Evolutionary conservation across 2,113 vertebrate genomes (phyloP).

Genomic region (Platycercus adscitus): DNA sequence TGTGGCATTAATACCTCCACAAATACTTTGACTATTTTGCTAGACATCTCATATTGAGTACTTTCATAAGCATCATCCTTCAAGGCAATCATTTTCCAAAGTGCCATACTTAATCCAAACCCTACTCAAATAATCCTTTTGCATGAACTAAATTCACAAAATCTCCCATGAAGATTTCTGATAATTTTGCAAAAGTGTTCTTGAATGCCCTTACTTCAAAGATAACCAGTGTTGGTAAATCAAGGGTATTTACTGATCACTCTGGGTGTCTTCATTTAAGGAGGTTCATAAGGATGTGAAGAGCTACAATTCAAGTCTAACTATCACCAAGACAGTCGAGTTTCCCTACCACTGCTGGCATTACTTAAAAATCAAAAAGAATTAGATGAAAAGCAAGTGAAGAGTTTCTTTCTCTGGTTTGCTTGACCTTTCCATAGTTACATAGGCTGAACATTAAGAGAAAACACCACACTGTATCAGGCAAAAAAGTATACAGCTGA

Average conservation of each 20-base stretch:
- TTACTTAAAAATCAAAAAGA: neutral
- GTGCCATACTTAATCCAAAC: neutral
- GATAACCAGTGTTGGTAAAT: too few relatives aligned
- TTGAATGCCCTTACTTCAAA: fast-evolving
- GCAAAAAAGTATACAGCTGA: neutral
- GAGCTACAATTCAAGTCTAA: neutral
- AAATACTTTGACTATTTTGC: neutral
- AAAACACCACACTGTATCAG: neutral
- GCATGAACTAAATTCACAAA: neutral
- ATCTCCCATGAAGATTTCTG: neutral
- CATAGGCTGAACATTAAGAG: neutral
- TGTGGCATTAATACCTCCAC: neutral
- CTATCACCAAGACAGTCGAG: neutral
- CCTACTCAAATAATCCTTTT: neutral
- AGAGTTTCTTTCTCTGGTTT: neutral
- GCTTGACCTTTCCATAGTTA: conserved; percentile 9
- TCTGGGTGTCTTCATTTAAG: neutral
- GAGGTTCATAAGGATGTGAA: neutral
- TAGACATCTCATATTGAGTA: neutral
- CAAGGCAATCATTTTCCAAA: neutral
- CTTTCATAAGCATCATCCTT: neutral
- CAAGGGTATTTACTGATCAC: neutral
- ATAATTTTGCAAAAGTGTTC: neutral
- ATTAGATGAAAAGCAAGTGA: neutral
- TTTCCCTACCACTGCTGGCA: neutral